These are phyloP conservation scores for Drosophila suboccidentalis DNA, from an alignment of 2,888 invertebrate species.

Conservation along the genomic window DNA sequence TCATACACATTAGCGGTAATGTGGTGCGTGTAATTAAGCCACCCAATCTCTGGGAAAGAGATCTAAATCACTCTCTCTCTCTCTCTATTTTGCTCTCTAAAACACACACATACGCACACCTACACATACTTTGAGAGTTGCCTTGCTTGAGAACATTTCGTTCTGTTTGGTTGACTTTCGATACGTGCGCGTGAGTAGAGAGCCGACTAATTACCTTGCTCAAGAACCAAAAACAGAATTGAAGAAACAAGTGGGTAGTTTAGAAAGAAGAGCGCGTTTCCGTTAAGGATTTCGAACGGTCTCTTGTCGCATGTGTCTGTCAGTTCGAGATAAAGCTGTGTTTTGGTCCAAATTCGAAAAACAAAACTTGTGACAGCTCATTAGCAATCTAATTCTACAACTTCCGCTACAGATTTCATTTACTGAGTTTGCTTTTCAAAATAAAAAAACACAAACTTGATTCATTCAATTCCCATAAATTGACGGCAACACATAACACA, in stretches of 20 bases:
- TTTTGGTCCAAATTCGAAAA: neutral
- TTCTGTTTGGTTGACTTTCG: slow-evolving; percentile 64
- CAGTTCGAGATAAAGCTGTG: neutral
- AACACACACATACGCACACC: slow-evolving; percentile 2
- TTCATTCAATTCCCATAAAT: slow-evolving; percentile 22
- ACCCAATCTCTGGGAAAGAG: slow-evolving; percentile 32
- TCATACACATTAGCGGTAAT: slow-evolving; percentile 64
- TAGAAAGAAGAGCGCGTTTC: slow-evolving; percentile 22
- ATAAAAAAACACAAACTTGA: slow-evolving; percentile 6
- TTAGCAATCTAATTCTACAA: slow-evolving; percentile 23
- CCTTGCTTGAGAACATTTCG: slow-evolving; percentile 44
- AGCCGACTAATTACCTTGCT: slow-evolving; percentile 65
- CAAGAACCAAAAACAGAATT: slow-evolving; percentile 20
- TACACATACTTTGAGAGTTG: slow-evolving; percentile 45
- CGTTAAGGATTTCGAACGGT: slow-evolving; percentile 32
- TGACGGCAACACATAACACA: neutral
- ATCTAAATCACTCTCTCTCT: slow-evolving; percentile 8
- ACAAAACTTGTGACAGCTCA: slow-evolving; percentile 25
- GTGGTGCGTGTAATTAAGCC: slow-evolving; percentile 61
- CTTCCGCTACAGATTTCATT: slow-evolving; percentile 8
- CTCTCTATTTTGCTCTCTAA: slow-evolving; percentile 8
- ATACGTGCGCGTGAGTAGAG: slow-evolving; percentile 47
- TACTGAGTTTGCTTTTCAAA: neutral
- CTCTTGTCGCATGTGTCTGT: neutral
- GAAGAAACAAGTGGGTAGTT: slow-evolving; percentile 41